These are phyloP conservation scores for Cyanoliseus patagonus DNA, from an alignment of 2,113 vertebrate genomes.

Conservation along the genomic window DNA sequence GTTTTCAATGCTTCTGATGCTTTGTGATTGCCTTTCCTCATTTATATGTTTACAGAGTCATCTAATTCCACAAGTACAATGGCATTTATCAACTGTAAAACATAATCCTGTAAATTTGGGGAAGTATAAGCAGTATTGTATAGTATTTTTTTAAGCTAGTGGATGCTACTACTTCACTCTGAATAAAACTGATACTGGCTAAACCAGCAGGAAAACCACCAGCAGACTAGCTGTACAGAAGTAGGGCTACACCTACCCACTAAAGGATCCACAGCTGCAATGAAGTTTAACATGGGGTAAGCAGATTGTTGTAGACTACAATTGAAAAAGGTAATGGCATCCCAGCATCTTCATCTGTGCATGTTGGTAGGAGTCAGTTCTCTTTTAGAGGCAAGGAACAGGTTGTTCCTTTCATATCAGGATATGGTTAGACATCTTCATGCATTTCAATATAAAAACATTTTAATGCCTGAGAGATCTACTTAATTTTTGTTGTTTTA, in stretches of 20 bases:
- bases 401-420: neutral
- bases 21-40: neutral
- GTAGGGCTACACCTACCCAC: neutral
- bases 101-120: neutral
- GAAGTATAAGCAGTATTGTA: neutral
- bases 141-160: neutral
- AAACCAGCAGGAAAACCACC: neutral
- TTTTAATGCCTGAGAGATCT: neutral
- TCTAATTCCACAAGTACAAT: neutral
- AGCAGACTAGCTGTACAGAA: neutral
- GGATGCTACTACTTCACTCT: neutral
- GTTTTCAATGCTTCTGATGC: neutral
- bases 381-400: neutral
- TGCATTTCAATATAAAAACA: neutral
- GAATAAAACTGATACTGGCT: neutral
- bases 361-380: neutral
- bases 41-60: neutral
- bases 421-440: neutral
- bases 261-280: neutral
- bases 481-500: neutral
- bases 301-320: neutral
- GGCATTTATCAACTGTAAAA: neutral
- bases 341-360: neutral
- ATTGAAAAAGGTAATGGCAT: neutral
- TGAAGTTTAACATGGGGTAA: neutral